Conservation (phyloP, 2,797 vertebrate genomes). For the Fundulus diaphanus region DNA sequence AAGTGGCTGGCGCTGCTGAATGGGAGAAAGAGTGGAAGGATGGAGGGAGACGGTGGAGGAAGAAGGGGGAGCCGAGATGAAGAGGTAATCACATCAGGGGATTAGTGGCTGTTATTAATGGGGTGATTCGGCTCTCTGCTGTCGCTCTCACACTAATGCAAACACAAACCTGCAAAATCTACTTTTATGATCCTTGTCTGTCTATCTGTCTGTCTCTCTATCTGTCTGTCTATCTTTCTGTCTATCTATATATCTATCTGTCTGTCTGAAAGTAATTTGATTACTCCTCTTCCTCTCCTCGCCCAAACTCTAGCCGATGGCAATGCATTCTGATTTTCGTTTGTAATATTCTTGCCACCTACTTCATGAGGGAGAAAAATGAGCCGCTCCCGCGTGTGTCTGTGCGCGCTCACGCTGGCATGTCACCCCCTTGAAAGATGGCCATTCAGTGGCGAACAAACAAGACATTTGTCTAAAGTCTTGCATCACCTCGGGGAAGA, state of each 20-base stretch:
- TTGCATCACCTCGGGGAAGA: conserved; percentile 78
- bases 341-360: conserved; percentile 79
- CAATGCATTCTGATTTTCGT: conserved; percentile 74
- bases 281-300: conserved; percentile 66
- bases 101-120: conserved; percentile 82
- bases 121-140: conserved; percentile 65
- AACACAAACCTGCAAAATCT: conserved; percentile 9
- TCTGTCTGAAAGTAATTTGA: conserved; percentile 66
- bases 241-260: conserved; percentile 36
- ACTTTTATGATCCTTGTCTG: conserved; percentile 4
- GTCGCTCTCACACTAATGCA: conserved; percentile 40
- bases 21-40: conserved; percentile 57
- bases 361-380: conserved; percentile 75
- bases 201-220: conserved; percentile 22
- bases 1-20: conserved; percentile 73
- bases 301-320: conserved; percentile 63
- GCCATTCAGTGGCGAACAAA: conserved; percentile 79
- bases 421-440: conserved; percentile 74
- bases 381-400: conserved; percentile 52
- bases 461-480: conserved; percentile 81
- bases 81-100: conserved; percentile 80
- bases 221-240: conserved; percentile 33
- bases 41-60: conserved; percentile 28
- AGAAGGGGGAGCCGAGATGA: conserved; percentile 28
- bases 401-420: conserved; percentile 54